These are phyloP conservation scores for Glossophaga mutica DNA, from an alignment of 2,797 vertebrate genomes.

Conservation along the genomic window DNA sequence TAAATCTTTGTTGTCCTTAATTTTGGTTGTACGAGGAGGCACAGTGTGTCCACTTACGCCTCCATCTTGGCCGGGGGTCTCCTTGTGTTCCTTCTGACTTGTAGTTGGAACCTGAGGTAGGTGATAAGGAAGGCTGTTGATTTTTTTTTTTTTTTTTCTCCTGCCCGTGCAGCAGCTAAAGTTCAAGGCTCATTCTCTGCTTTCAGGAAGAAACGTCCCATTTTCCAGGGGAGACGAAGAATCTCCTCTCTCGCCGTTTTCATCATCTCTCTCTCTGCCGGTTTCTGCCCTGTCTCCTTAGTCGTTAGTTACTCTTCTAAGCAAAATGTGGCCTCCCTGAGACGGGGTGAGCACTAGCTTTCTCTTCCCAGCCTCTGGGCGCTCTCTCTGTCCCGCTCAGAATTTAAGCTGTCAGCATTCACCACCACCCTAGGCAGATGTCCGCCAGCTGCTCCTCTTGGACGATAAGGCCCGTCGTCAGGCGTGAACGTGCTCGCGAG, in stretches of 20 bases:
- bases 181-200: background rate
- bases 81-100: background rate
- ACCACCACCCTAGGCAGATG: fast-evolving
- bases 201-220: background rate
- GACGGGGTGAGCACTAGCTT: fast-evolving
- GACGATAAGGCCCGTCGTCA: fast-evolving
- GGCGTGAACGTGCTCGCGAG: fast-evolving
- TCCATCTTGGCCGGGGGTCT: too few species aligned
- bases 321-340: background rate
- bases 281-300: background rate
- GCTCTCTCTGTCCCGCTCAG: background rate
- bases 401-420: background rate
- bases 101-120: background rate
- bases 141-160: background rate
- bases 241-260: fast-evolving
- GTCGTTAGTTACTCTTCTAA: background rate
- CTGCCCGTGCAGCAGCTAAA: background rate
- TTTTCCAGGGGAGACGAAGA: background rate
- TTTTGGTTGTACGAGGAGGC: too few species aligned
- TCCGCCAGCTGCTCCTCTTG: fast-evolving
- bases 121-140: background rate
- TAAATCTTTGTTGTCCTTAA: too few species aligned
- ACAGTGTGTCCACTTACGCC: too few species aligned
- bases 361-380: background rate
- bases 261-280: fast-evolving